phyloP scores from a whole-genome alignment of 2,113 vertebrate species.

The Trogon melanurus region DNA sequence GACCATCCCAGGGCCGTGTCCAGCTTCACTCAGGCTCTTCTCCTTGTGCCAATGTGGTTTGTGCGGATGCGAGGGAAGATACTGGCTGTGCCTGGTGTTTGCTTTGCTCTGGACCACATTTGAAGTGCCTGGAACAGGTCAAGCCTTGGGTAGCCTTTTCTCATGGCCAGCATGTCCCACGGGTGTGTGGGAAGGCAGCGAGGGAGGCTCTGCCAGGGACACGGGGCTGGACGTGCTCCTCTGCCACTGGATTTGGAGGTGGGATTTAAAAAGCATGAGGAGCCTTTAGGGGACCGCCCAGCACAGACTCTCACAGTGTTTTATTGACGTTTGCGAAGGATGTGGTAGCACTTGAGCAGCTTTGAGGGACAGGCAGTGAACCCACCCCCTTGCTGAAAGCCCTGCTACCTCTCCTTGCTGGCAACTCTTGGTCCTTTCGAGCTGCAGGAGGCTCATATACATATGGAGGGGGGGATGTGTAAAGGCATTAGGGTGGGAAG shows the following conservation, averaged over 20 bases:
- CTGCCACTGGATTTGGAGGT: not conserved
- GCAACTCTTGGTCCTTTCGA: not conserved
- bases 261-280: not conserved
- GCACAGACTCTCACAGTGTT: not conserved
- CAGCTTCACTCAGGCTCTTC: not conserved
- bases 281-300: not conserved
- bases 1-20: not conserved
- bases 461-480: too few relatives aligned
- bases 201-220: not conserved
- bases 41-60: not conserved
- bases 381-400: not conserved
- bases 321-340: not conserved
- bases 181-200: accelerated
- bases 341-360: not conserved
- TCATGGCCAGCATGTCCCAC: not conserved
- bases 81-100: not conserved
- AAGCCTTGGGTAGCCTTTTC: not conserved
- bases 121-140: accelerated
- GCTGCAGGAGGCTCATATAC: not conserved
- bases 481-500: accelerated
- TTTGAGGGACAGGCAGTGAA: not conserved
- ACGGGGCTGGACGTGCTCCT: not conserved
- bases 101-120: not conserved
- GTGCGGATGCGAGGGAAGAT: not conserved
- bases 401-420: not conserved